A percentile compares a stretch with the other conserved stretches of the same genome.
These are phyloP conservation scores for Nineta flava DNA, from an alignment of 2,888 invertebrate species.

Conservation along the genomic window DNA sequence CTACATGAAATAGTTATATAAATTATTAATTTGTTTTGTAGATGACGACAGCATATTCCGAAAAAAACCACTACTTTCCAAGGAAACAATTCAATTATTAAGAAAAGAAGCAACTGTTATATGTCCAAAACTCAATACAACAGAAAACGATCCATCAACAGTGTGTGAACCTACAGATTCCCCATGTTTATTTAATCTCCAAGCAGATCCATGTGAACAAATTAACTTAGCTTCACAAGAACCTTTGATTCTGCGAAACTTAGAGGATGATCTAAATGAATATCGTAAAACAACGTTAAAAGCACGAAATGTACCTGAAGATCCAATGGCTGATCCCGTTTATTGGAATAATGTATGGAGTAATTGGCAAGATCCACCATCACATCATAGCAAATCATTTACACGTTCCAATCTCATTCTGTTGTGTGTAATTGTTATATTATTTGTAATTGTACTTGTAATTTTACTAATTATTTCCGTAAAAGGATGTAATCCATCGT, in stretches of 20 bases:
- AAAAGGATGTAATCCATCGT: not conserved
- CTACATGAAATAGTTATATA: too few relatives aligned
- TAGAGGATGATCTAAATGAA: conserved; percentile 29
- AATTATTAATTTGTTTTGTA: too few relatives aligned
- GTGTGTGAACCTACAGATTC: conserved; percentile 22
- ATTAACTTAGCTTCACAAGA: conserved; percentile 28
- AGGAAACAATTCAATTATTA: conserved; percentile 15
- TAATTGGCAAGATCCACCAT: conserved; percentile 33
- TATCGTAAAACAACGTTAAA: conserved; percentile 27
- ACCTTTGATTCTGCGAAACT: conserved; percentile 24
- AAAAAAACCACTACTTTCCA: conserved; percentile 6
- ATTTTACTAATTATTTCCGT: not conserved
- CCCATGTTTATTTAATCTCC: conserved; percentile 34
- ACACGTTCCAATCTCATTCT: not conserved
- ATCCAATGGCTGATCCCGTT: conserved; percentile 32
- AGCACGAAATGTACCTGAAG: conserved; percentile 28
- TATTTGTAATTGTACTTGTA: not conserved
- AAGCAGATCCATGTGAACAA: conserved; percentile 34
- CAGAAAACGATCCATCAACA: conserved; percentile 17
- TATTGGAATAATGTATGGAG: conserved; percentile 39
- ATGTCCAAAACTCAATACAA: conserved; percentile 16
- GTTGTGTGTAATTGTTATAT: not conserved
- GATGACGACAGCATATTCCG: not conserved
- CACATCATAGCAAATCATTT: conserved; percentile 7
- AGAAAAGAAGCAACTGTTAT: conserved; percentile 20